Conservation (phyloP, 2,113 vertebrate species). For the Ardeotis arabs region DNA sequence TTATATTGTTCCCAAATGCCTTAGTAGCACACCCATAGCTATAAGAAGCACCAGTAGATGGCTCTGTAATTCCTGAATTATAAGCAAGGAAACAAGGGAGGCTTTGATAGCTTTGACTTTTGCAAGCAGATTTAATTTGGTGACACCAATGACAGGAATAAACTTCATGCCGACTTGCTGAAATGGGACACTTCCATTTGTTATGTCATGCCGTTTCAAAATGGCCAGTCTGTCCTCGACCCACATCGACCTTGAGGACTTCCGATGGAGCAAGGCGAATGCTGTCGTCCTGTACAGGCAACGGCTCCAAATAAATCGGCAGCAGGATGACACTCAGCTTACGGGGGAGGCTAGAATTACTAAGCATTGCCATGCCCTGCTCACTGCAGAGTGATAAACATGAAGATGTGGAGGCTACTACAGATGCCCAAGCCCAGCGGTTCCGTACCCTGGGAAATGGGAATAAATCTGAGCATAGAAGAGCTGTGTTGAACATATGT, state of each 20-base stretch:
- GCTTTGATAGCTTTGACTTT: constrained; percentile 57
- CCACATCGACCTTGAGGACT: constrained; percentile 66
- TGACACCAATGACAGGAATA: constrained; percentile 73
- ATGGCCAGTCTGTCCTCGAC: constrained; percentile 60
- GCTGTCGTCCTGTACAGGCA: neutral
- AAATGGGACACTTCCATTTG: constrained; percentile 77
- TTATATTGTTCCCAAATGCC: neutral
- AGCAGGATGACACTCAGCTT: neutral
- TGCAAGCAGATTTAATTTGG: constrained; percentile 74
- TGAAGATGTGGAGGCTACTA: neutral
- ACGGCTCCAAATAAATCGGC: neutral
- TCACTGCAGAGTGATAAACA: neutral
- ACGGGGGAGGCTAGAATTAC: neutral
- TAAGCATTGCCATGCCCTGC: neutral
- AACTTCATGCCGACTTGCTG: constrained; percentile 75
- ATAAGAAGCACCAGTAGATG: constrained; percentile 74
- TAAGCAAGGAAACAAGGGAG: neutral
- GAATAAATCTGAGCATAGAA: neutral
- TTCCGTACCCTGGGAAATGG: neutral
- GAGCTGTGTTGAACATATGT: neutral
- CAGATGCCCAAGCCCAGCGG: neutral
- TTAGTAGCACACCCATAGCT: neutral
- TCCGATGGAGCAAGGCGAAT: neutral
- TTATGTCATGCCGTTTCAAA: constrained; percentile 65
- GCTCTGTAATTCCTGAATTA: constrained; percentile 76